These are phyloP conservation scores for Syngnathus rostellatus DNA, from an alignment of 2,797 vertebrate genomes.

Conservation along the genomic window DNA sequence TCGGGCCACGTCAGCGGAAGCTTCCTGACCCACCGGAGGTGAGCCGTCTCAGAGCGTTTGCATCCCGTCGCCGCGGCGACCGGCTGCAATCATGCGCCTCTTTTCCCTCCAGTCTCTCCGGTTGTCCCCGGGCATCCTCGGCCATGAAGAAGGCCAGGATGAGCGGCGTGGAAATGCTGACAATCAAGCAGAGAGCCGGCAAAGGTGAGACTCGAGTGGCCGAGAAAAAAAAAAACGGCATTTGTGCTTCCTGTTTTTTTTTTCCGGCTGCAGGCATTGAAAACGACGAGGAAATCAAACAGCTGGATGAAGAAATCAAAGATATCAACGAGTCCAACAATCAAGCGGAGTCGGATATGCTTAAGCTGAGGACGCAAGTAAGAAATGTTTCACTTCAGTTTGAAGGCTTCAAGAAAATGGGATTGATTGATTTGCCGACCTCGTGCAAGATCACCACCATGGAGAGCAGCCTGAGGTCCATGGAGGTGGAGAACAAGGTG, in stretches of 20 bases:
- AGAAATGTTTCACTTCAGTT: slow-evolving; percentile 14
- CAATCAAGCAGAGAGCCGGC: slow-evolving; percentile 93
- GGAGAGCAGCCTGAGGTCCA: slow-evolving; percentile 97
- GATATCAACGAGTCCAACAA: slow-evolving; percentile 95
- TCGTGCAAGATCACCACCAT: slow-evolving; percentile 87
- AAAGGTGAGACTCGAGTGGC: slow-evolving; percentile 72
- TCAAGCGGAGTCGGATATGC: slow-evolving; percentile 98
- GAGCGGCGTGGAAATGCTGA: slow-evolving; percentile 94
- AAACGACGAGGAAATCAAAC: slow-evolving; percentile 98
- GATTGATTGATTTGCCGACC: background rate
- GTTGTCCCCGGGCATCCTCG: slow-evolving; percentile 90
- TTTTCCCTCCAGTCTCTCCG: slow-evolving; percentile 78
- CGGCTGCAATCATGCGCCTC: background rate
- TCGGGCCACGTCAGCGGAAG: slow-evolving; percentile 96
- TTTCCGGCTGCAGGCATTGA: slow-evolving; percentile 77
- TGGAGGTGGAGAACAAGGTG: slow-evolving; percentile 97
- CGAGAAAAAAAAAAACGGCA: background rate
- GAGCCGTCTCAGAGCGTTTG: slow-evolving; percentile 13
- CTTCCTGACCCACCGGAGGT: slow-evolving; percentile 98
- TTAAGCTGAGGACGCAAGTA: slow-evolving; percentile 97
- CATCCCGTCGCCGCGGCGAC: background rate
- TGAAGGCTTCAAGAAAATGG: background rate
- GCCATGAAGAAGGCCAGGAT: slow-evolving; percentile 97
- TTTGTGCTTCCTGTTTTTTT: background rate
- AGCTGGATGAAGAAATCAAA: slow-evolving; percentile 99